These are phyloP conservation scores for Dolichotis patagonum DNA, from an alignment of 2,113 vertebrate genomes.

Conservation along the genomic window DNA sequence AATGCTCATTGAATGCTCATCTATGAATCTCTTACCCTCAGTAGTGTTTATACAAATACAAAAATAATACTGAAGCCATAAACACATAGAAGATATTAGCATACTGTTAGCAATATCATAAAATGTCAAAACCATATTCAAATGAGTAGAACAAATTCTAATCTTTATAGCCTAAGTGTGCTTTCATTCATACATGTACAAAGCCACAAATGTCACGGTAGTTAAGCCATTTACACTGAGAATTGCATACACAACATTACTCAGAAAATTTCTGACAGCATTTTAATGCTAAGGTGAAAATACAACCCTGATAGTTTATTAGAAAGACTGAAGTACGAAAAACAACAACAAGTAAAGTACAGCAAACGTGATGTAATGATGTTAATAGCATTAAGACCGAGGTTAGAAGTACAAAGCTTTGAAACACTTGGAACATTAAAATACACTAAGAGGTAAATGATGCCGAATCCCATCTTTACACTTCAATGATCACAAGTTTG, in stretches of 20 bases:
- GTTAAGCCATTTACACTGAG: background rate
- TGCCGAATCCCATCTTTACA: background rate
- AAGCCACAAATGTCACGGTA: background rate
- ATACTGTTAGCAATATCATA: background rate
- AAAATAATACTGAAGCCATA: background rate
- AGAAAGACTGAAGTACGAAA: background rate
- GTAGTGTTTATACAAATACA: background rate
- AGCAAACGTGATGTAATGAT: background rate
- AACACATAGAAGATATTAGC: background rate
- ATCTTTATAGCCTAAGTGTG: background rate
- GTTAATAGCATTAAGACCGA: background rate
- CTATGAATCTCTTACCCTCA: background rate
- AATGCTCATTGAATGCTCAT: background rate
- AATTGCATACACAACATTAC: background rate
- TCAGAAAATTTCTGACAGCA: background rate
- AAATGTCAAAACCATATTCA: slow-evolving; percentile 59
- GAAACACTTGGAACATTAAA: background rate
- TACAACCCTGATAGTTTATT: background rate
- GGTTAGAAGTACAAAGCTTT: background rate
- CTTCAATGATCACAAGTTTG: background rate
- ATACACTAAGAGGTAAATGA: background rate
- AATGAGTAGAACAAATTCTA: background rate
- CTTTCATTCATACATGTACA: background rate
- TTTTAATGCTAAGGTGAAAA: background rate
- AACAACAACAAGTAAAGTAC: background rate